A percentile compares a stretch with the other conserved stretches of the same genome.
These are phyloP conservation scores for Lycocorax pyrrhopterus DNA, from an alignment of 2,113 vertebrate genomes.

Conservation along the genomic window DNA sequence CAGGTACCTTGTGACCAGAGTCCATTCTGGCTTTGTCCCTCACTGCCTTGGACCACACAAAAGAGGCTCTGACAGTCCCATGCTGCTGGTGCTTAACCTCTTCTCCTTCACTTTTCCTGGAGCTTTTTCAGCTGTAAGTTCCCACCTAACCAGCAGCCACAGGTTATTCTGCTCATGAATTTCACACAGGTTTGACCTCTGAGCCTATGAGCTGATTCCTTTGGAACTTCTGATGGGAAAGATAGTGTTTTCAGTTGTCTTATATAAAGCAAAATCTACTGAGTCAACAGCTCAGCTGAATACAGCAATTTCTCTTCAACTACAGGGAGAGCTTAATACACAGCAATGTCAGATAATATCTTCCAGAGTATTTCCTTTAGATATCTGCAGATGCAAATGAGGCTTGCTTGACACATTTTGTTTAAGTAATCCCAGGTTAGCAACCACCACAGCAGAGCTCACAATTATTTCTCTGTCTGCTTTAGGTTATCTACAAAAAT, in stretches of 20 bases:
- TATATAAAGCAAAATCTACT: not conserved
- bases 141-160: not conserved
- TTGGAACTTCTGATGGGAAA: not conserved
- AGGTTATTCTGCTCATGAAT: not conserved
- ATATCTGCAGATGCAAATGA: not conserved
- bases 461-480: not conserved
- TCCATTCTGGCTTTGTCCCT: not conserved
- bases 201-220: not conserved
- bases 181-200: not conserved
- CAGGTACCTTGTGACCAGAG: not conserved
- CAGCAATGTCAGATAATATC: not conserved
- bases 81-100: not conserved
- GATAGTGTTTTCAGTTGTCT: not conserved
- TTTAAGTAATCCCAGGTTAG: slow-evolving; percentile 6
- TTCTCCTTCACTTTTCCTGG: not conserved
- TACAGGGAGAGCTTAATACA: not conserved
- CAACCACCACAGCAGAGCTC: not conserved
- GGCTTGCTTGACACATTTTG: not conserved
- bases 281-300: not conserved
- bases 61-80: not conserved
- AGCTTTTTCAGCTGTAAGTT: not conserved
- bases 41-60: not conserved
- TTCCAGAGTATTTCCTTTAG: not conserved
- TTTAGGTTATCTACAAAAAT: not conserved
- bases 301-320: not conserved